Evolutionary conservation across 92 coral and sea anemone genomes (phyloP).

Genomic region (Epizoanthus scotinus): DNA sequence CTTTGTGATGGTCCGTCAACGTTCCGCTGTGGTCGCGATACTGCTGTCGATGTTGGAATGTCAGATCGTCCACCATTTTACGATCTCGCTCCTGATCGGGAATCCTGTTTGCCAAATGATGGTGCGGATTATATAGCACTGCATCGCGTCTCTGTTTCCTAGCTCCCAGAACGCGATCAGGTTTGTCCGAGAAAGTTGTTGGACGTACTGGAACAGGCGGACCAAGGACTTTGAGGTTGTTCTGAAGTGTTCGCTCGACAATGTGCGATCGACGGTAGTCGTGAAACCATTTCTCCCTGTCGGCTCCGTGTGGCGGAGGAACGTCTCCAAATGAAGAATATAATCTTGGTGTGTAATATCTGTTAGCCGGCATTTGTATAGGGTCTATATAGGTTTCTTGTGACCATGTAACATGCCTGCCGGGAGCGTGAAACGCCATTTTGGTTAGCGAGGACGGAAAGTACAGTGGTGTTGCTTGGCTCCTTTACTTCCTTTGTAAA

Average conservation of each 20-base stretch:
- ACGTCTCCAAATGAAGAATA: slow-evolving; percentile 65
- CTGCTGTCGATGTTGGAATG: slow-evolving; percentile 84
- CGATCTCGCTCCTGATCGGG: slow-evolving; percentile 97
- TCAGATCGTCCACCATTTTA: slow-evolving; percentile 64
- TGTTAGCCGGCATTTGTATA: slow-evolving; percentile 70
- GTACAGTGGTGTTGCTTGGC: too few species aligned
- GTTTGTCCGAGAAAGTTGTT: slow-evolving; percentile 86
- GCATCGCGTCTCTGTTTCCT: slow-evolving; percentile 79
- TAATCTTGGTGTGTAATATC: slow-evolving; percentile 75
- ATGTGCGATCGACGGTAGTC: slow-evolving; percentile 88
- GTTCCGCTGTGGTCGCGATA: slow-evolving; percentile 86
- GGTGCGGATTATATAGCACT: slow-evolving; percentile 68
- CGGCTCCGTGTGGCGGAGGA: slow-evolving; percentile 64
- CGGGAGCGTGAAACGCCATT: slow-evolving; percentile 81
- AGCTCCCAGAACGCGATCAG: slow-evolving; percentile 88
- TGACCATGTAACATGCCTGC: slow-evolving; percentile 80
- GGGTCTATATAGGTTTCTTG: slow-evolving; percentile 85
- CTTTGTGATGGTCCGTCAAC: slow-evolving; percentile 62
- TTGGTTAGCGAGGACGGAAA: not conserved
- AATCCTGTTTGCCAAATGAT: slow-evolving; percentile 79
- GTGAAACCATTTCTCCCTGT: slow-evolving; percentile 92
- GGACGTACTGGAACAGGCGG: slow-evolving; percentile 91
- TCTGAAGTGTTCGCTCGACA: slow-evolving; percentile 70
- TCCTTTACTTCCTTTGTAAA: too few species aligned
- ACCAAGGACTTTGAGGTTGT: slow-evolving; percentile 70